These are phyloP conservation scores for Acromyrmex heyeri DNA, from an alignment of 1,140 invertebrate species.

Conservation along the genomic window DNA sequence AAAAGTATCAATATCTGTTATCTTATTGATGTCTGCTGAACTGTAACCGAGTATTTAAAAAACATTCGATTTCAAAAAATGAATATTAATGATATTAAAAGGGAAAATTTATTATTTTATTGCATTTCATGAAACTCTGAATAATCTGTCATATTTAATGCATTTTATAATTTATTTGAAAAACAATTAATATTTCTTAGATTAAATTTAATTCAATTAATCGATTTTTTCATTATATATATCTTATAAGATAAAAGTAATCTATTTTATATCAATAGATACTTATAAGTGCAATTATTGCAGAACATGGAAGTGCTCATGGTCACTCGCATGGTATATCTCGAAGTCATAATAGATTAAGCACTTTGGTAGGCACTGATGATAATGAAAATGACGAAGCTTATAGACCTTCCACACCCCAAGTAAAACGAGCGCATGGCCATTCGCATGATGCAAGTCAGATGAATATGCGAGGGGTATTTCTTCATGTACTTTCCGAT, in stretches of 20 bases:
- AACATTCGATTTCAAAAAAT: background rate
- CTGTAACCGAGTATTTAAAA: background rate
- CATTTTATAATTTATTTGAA: background rate
- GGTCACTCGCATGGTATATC: slow-evolving; percentile 91
- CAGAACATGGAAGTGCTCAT: slow-evolving; percentile 93
- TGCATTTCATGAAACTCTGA: background rate
- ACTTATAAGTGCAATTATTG: slow-evolving; percentile 54
- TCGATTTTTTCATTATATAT: background rate
- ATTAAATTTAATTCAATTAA: slow-evolving; percentile 11
- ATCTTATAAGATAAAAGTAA: slow-evolving; percentile 47
- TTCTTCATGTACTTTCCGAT: slow-evolving; percentile 98
- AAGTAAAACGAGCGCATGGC: slow-evolving; percentile 85
- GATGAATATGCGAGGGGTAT: slow-evolving; percentile 99
- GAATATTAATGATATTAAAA: background rate
- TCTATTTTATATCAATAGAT: slow-evolving; percentile 34
- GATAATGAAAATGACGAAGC: slow-evolving; percentile 94
- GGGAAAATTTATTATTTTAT: background rate
- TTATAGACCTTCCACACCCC: slow-evolving; percentile 86
- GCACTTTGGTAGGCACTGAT: slow-evolving; percentile 90
- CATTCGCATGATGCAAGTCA: slow-evolving; percentile 91
- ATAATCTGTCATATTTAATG: background rate
- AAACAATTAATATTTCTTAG: background rate
- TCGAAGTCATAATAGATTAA: slow-evolving; percentile 88
- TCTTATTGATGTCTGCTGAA: background rate
- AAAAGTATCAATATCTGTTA: background rate